Percentiles rank a stretch among this genome's conserved stretches.
These are phyloP conservation scores for Cheilosia soror DNA, from an alignment of 2,888 invertebrate species.

Conservation along the genomic window DNA sequence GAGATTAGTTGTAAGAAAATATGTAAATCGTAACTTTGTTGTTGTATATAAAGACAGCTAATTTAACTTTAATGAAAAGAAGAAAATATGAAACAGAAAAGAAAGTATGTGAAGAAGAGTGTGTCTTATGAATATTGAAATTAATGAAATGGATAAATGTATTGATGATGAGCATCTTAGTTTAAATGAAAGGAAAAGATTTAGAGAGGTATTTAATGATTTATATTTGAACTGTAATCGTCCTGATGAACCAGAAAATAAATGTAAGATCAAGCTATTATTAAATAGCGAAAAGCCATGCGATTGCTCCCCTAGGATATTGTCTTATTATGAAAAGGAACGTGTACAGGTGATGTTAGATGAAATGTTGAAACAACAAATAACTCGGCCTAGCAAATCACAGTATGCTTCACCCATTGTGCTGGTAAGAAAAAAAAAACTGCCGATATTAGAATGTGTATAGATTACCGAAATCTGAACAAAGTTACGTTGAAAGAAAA, in stretches of 20 bases:
- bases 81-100: too few relatives aligned
- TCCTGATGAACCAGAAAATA: background rate
- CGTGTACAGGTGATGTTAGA: background rate
- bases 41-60: background rate
- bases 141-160: too few relatives aligned
- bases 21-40: too few relatives aligned
- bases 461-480: slow-evolving; percentile 9
- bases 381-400: background rate
- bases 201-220: background rate
- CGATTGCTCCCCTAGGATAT: background rate
- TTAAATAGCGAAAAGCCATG: background rate
- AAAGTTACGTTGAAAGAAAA: background rate
- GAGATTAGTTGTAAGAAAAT: too few relatives aligned
- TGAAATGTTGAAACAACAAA: background rate
- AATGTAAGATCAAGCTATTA: background rate
- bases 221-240: background rate
- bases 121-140: too few relatives aligned
- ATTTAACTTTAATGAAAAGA: too few relatives aligned
- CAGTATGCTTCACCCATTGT: background rate
- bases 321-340: background rate
- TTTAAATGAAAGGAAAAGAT: background rate
- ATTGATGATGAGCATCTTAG: too few relatives aligned
- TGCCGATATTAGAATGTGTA: slow-evolving; percentile 3
- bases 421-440: slow-evolving; percentile 5
- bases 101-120: too few relatives aligned